Evolutionary conservation across 2,888 invertebrate species (phyloP).

Genomic region (Linnaemya vulpina): DNA sequence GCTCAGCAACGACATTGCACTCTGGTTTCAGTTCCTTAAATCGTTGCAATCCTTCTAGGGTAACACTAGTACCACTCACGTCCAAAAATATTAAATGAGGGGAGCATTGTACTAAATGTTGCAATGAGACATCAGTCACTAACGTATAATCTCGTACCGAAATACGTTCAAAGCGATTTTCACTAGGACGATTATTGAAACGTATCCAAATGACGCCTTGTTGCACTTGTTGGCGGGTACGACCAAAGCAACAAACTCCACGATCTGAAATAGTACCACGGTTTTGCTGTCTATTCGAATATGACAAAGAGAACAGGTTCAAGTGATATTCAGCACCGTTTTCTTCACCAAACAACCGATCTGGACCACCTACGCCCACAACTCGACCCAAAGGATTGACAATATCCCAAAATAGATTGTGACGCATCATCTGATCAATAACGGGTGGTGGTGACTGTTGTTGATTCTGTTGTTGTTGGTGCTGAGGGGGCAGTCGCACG

Average conservation of each 20-base stretch:
- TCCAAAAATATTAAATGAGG: conserved; percentile 86
- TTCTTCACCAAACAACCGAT: conserved; percentile 51
- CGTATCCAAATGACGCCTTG: conserved; percentile 82
- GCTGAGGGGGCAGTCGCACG: conserved; percentile 62
- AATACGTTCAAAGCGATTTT: conserved; percentile 84
- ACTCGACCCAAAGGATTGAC: conserved; percentile 77
- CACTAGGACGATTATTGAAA: conserved; percentile 80
- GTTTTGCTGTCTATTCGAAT: conserved; percentile 22
- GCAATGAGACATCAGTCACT: conserved; percentile 86
- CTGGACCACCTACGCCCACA: conserved; percentile 44
- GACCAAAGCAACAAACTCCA: conserved; percentile 82
- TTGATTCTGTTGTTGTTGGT: conserved; percentile 28
- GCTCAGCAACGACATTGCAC: conserved; percentile 84
- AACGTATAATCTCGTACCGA: conserved; percentile 85
- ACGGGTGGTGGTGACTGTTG: conserved; percentile 68
- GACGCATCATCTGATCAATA: conserved; percentile 77
- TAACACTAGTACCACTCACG: conserved; percentile 87
- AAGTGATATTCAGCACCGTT: conserved; percentile 55
- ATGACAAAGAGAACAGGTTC: conserved; percentile 39
- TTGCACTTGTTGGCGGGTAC: conserved; percentile 79
- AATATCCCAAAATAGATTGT: conserved; percentile 81
- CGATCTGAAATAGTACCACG: conserved; percentile 79
- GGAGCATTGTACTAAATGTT: conserved; percentile 86
- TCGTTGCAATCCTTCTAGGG: conserved; percentile 85
- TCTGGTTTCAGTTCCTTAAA: conserved; percentile 86